These are phyloP conservation scores for Caranx ignobilis DNA, from an alignment of 2,113 vertebrate genomes.

Conservation along the genomic window DNA sequence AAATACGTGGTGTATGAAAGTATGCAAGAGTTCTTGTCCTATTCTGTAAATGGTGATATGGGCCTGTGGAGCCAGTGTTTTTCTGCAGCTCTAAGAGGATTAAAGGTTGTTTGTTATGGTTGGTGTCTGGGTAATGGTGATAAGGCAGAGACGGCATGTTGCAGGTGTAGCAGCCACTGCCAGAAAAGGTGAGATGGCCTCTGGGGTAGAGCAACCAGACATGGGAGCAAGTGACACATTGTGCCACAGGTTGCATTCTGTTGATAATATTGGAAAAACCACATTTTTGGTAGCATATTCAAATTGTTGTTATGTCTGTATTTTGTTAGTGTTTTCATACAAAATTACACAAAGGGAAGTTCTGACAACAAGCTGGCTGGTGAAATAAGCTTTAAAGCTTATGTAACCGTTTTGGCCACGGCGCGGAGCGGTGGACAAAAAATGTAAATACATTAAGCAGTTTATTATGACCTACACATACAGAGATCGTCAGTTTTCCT, in stretches of 20 bases:
- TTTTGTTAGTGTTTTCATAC: neutral
- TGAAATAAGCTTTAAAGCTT: neutral
- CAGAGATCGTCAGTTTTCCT: neutral
- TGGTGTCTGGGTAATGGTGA: constrained; percentile 76
- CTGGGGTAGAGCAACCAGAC: constrained; percentile 37
- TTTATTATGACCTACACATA: neutral
- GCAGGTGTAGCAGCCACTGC: constrained; percentile 59
- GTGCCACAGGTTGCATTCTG: constrained; percentile 55
- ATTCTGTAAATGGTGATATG: constrained; percentile 65
- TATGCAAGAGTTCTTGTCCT: constrained; percentile 58
- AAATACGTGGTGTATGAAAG: constrained; percentile 61
- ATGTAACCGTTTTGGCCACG: neutral
- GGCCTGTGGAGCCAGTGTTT: constrained; percentile 63
- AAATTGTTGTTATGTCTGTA: neutral
- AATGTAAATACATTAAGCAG: neutral
- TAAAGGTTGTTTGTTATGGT: constrained; percentile 77
- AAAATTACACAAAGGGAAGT: constrained; percentile 7
- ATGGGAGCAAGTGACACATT: neutral
- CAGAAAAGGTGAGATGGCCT: constrained; percentile 56
- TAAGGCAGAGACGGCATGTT: constrained; percentile 67
- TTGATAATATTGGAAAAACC: constrained; percentile 29
- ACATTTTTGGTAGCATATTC: constrained; percentile 3
- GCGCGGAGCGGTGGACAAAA: neutral
- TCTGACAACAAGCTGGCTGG: neutral
- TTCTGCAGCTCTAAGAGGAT: constrained; percentile 79